A percentile compares a stretch with the other conserved stretches of the same genome.
These are phyloP conservation scores for Calameuta idolon DNA, from an alignment of 2,888 invertebrate species.

Conservation along the genomic window DNA sequence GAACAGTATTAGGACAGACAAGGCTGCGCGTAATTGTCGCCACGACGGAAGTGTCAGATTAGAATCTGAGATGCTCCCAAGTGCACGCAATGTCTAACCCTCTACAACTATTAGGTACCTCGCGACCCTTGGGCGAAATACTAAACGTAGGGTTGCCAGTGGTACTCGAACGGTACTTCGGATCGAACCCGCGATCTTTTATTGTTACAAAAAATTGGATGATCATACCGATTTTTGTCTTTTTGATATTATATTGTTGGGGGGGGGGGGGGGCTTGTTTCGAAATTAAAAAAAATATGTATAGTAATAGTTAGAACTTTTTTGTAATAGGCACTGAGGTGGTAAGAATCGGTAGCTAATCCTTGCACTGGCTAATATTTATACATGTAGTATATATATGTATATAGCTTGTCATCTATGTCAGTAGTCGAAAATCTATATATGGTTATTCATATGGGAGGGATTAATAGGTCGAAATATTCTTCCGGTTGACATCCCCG, in stretches of 20 bases:
- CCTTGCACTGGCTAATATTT: not conserved
- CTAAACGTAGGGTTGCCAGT: slow-evolving; percentile 34
- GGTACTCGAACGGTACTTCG: slow-evolving; percentile 28
- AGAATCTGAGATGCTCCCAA: slow-evolving; percentile 63
- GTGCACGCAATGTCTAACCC: slow-evolving; percentile 46
- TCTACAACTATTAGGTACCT: slow-evolving; percentile 42
- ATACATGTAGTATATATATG: not conserved
- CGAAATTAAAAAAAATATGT: not conserved
- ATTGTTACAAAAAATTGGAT: not conserved
- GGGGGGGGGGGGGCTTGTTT: no score
- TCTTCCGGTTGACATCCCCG: slow-evolving; percentile 27
- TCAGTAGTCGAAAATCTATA: not conserved
- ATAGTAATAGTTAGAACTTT: not conserved
- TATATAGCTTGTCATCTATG: not conserved
- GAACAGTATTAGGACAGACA: slow-evolving; percentile 17
- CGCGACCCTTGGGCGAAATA: slow-evolving; percentile 21
- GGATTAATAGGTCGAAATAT: not conserved
- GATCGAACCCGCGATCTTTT: not conserved
- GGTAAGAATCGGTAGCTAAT: not conserved
- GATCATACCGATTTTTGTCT: not conserved
- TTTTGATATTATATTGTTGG: not conserved
- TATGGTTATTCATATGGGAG: not conserved
- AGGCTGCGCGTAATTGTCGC: slow-evolving; percentile 51
- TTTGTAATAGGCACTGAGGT: not conserved
- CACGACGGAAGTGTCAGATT: slow-evolving; percentile 64